A percentile compares a stretch with the other conserved stretches of the same genome.
Conservation (phyloP, 23 tunicate species). For the Styela clava region DNA sequence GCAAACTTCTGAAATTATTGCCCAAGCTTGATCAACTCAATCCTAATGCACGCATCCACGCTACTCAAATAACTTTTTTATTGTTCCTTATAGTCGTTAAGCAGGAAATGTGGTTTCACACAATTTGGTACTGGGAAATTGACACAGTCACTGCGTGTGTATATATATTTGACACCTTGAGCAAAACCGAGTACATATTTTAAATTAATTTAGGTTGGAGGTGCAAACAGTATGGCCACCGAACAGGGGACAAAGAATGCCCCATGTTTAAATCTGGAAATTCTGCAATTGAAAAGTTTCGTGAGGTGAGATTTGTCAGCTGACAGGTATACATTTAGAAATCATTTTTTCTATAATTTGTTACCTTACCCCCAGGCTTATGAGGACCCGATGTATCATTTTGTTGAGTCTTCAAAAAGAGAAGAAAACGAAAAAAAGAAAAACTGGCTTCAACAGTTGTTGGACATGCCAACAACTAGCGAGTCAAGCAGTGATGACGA, state of each 20-base stretch:
- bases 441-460: conserved; percentile 56
- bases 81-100: too few species aligned
- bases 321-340: too few species aligned
- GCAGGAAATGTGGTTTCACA: too few species aligned
- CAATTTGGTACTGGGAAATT: too few species aligned
- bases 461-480: conserved; percentile 52
- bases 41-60: too few species aligned
- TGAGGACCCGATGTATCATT: conserved; percentile 86
- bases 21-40: too few species aligned
- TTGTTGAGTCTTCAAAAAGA: conserved; percentile 41
- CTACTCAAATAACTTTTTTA: too few species aligned
- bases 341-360: neutral
- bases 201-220: conserved; percentile 76
- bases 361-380: conserved; percentile 27
- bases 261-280: conserved; percentile 85
- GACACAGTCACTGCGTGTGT: too few species aligned
- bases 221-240: conserved; percentile 91
- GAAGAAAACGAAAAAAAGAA: conserved; percentile 56
- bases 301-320: conserved; percentile 58
- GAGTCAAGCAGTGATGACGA: conserved; percentile 19
- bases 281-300: conserved; percentile 73
- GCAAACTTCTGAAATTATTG: too few species aligned
- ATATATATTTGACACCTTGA: too few species aligned
- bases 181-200: too few species aligned
- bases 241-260: conserved; percentile 93